Percentiles rank a stretch among this genome's conserved stretches.
phyloP scores from a whole-genome alignment of 2,888 invertebrate genomes.

The Macrophya alboannulata region DNA sequence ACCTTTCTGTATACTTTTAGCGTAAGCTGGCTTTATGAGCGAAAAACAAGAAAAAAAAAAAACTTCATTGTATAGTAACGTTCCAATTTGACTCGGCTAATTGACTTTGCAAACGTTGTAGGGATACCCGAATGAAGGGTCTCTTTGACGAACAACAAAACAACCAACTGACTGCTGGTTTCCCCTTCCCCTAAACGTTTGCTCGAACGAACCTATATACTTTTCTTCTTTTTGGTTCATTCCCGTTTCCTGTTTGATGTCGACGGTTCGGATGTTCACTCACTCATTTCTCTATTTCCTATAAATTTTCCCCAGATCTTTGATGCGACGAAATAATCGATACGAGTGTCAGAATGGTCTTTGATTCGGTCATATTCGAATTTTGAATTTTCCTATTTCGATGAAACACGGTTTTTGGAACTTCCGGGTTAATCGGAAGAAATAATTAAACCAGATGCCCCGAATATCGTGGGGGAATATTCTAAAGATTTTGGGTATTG shows the following conservation, averaged over 20 bases:
- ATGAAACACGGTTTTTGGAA: too few species aligned
- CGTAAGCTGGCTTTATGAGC: too few species aligned
- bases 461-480: too few species aligned
- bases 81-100: slow-evolving; percentile 19
- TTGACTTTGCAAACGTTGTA: slow-evolving; percentile 17
- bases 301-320: too few species aligned
- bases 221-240: not conserved
- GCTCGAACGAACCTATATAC: not conserved
- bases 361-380: too few species aligned
- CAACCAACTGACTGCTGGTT: not conserved
- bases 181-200: not conserved
- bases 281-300: not conserved
- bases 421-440: too few species aligned
- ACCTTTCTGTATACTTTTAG: not conserved
- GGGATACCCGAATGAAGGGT: slow-evolving; percentile 28
- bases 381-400: too few species aligned
- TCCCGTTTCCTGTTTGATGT: not conserved
- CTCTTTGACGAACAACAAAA: slow-evolving; percentile 20
- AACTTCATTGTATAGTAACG: slow-evolving; percentile 23
- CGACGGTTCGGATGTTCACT: not conserved
- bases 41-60: not conserved
- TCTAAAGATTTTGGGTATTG: too few species aligned
- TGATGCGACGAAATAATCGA: too few species aligned
- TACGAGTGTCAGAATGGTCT: too few species aligned
- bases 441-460: too few species aligned